Percentiles rank a stretch among this genome's conserved stretches.
Conservation (phyloP, 2,113 vertebrate genomes). For the Cisticola juncidis region DNA sequence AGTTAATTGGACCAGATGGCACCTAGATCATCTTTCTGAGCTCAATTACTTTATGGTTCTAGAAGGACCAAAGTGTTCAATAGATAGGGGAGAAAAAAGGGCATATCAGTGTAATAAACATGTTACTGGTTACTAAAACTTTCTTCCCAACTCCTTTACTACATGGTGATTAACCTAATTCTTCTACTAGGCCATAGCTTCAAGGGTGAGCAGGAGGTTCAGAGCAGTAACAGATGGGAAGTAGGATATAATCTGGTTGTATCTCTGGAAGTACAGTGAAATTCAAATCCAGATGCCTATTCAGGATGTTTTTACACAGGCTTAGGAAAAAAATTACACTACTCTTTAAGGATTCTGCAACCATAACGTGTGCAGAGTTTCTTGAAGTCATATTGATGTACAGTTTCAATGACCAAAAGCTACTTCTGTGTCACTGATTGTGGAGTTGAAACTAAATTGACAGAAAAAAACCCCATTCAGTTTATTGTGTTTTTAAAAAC, state of each 20-base stretch:
- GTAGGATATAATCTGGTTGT: background rate
- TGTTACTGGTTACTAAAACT: background rate
- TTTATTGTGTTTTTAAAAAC: background rate
- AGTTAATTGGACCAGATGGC: background rate
- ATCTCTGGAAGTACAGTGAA: background rate
- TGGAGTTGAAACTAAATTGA: background rate
- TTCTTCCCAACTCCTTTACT: background rate
- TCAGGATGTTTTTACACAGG: background rate
- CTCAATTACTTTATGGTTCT: background rate
- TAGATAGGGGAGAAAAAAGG: background rate
- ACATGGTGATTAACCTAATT: background rate
- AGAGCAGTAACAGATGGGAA: background rate
- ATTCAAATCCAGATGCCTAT: background rate
- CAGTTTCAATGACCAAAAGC: background rate
- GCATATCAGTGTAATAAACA: background rate
- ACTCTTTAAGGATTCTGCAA: background rate
- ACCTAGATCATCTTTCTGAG: background rate
- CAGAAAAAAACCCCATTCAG: background rate
- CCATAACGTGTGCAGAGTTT: background rate
- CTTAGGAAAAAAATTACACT: background rate
- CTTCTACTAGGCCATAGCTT: background rate
- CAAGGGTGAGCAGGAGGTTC: background rate
- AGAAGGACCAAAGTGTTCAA: background rate
- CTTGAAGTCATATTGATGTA: background rate
- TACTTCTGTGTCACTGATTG: background rate